Conservation (phyloP, 2,113 vertebrate genomes). For the Caracal caracal region DNA sequence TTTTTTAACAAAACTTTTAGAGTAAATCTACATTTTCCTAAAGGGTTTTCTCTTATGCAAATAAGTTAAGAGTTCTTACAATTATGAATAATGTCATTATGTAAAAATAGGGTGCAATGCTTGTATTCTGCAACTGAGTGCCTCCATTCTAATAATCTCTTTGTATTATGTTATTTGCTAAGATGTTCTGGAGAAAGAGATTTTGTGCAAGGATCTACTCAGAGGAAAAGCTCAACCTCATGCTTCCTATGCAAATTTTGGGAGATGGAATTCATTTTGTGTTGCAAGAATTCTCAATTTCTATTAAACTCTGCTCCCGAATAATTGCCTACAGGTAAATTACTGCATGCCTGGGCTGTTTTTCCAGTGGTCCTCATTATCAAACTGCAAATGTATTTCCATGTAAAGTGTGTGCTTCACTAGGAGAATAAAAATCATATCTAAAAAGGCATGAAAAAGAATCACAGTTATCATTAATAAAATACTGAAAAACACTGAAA, state of each 20-base stretch:
- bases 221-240: slow-evolving; percentile 13
- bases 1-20: not conserved
- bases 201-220: slow-evolving; percentile 17
- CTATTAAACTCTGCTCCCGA: not conserved
- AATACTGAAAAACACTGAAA: slow-evolving; percentile 38
- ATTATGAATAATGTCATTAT: slow-evolving; percentile 19
- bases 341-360: slow-evolving; percentile 18
- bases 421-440: slow-evolving; percentile 34
- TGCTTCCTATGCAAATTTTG: not conserved
- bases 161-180: slow-evolving; percentile 8
- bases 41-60: slow-evolving; percentile 7
- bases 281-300: slow-evolving; percentile 54
- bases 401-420: not conserved
- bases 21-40: not conserved
- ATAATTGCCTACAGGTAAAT: slow-evolving; percentile 64
- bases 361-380: slow-evolving; percentile 57
- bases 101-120: slow-evolving; percentile 20
- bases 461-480: slow-evolving; percentile 49
- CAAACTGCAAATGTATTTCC: slow-evolving; percentile 32
- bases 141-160: not conserved
- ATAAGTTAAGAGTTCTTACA: not conserved
- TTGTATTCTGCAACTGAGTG: not conserved
- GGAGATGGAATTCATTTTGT: slow-evolving; percentile 47
- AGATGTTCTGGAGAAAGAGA: not conserved
- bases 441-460: not conserved